Evolutionary conservation across 2,888 invertebrate genomes (phyloP), one percentile per base, ranked within the genome.

Genomic region (Cheilosia pagana): DNA sequence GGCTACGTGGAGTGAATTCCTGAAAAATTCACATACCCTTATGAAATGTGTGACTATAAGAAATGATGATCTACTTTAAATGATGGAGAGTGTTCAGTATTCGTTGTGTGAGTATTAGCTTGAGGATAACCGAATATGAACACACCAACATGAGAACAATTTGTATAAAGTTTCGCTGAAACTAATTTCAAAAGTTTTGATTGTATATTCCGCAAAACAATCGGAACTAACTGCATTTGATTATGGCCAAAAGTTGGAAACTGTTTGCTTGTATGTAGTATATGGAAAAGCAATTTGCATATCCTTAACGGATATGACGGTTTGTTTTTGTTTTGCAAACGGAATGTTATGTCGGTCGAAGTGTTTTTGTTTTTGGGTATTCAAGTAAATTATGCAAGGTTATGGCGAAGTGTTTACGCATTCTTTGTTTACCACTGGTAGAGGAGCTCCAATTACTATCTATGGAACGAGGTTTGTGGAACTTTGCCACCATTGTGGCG

Each of bases 1-100:
- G 35, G 35, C 5, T 65, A 65, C 68, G 57, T 68, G 55, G n/a
- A 48, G 55, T 31, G 57, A 45, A 68, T 68, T 53, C 55, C 19
- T 25, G 23, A 25, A 65, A 19, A 67, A 19, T 8, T 7, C 31
- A 6, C 19, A 45, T 19, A 45, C 16, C 1, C 16, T 0, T 25
- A 16, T 10, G 19, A 12, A 16, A 10, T 10, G 5, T 62, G 45
- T 41, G 52, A 23, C 16, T 28, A 2, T 3, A 19, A 19, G 10
- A 12, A 48, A 67, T 41, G n/a, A 16, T n/a, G 23, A 16, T 16
- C 23, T 16, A 45, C 12, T 45, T 62, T 7, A 62, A 12, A 35
- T n/a, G 45, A 39, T 43, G 35, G 41, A 31, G 41, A 31, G 21
- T 48, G 8, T 31, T 31, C 31, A 31, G 21, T 48, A 14, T 31